Percentiles rank a stretch among this genome's conserved stretches.
These are phyloP conservation scores for Tapirus terrestris DNA, from an alignment of 2,113 vertebrate genomes.

Conservation along the genomic window DNA sequence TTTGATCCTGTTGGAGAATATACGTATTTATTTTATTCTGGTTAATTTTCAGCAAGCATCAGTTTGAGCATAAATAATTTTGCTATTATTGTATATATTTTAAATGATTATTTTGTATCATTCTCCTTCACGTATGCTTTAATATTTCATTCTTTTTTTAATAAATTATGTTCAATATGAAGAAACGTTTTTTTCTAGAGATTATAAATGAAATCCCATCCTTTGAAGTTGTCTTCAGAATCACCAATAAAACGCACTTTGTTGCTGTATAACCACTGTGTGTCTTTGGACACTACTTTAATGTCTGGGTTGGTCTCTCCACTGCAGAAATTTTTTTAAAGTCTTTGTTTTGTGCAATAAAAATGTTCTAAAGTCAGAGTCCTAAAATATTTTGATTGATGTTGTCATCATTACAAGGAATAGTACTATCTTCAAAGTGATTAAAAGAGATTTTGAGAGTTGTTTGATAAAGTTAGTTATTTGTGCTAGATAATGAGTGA, in stretches of 20 bases:
- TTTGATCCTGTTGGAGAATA: not conserved
- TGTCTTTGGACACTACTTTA: not conserved
- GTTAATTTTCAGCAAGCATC: not conserved
- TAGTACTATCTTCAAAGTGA: not conserved
- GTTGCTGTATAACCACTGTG: not conserved
- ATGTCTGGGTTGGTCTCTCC: not conserved
- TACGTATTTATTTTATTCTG: not conserved
- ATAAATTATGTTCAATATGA: not conserved
- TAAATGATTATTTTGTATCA: not conserved
- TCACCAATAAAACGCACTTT: not conserved
- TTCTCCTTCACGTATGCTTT: not conserved
- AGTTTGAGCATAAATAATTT: not conserved
- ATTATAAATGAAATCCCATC: not conserved
- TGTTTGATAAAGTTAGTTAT: not conserved
- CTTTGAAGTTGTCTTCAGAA: not conserved
- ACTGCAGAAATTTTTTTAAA: not conserved
- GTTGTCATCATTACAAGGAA: not conserved
- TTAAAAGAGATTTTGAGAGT: not conserved
- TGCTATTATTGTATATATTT: not conserved
- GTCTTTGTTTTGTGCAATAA: not conserved
- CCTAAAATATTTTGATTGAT: not conserved
- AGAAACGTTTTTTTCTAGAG: not conserved
- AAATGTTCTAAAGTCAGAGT: not conserved
- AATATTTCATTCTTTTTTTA: not conserved
- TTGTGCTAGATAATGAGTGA: not conserved